Evolutionary conservation across 2,888 invertebrate genomes (phyloP).

Genomic region (Choristoneura rosaceana): DNA sequence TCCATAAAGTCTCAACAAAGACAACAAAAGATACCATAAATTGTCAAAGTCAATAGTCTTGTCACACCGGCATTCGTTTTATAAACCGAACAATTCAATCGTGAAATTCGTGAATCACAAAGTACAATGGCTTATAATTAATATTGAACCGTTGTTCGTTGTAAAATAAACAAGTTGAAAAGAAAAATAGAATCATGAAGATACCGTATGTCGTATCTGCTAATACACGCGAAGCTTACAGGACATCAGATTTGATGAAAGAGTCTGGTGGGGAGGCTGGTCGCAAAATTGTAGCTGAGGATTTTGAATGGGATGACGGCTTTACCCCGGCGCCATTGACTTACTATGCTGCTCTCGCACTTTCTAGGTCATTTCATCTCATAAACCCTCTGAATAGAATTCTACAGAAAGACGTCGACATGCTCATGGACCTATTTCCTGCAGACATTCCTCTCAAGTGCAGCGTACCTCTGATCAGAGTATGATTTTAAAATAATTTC

Average conservation of each 20-base stretch:
- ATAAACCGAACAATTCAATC: conserved; percentile 12
- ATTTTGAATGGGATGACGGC: conserved; percentile 77
- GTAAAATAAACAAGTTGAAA: conserved; percentile 1
- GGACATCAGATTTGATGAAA: conserved; percentile 61
- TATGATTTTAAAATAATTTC: conserved; percentile 48
- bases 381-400: conserved; percentile 83
- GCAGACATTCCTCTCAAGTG: conserved; percentile 85
- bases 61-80: conserved; percentile 2
- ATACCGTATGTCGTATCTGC: conserved; percentile 72
- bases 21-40: not conserved
- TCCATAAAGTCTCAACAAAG: not conserved
- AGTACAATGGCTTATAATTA: not conserved
- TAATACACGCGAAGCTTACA: conserved; percentile 68
- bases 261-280: conserved; percentile 59
- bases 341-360: conserved; percentile 62
- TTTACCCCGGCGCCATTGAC: conserved; percentile 76
- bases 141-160: not conserved
- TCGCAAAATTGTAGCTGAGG: conserved; percentile 71
- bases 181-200: conserved; percentile 64
- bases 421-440: conserved; percentile 86
- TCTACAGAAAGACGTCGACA: conserved; percentile 84
- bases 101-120: not conserved
- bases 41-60: conserved; percentile 20
- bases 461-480: conserved; percentile 83
- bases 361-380: conserved; percentile 75